A percentile compares a stretch with the other conserved stretches of the same genome.
These are phyloP conservation scores for Arizona elegans DNA, from an alignment of 2,113 vertebrate species.

Conservation along the genomic window DNA sequence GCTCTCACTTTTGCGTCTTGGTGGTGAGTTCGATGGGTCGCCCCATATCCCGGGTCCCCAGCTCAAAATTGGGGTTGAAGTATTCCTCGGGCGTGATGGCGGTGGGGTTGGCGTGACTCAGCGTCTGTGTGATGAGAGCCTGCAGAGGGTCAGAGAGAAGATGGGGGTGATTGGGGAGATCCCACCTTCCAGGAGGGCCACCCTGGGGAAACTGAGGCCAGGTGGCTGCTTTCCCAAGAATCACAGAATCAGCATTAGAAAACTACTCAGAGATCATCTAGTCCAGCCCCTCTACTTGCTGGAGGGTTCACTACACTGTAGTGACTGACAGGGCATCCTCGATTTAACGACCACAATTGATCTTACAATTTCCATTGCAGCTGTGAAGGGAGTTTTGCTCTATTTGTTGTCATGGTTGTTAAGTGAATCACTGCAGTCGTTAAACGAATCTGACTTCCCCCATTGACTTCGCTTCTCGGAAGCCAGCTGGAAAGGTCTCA, in stretches of 20 bases:
- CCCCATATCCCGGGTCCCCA: conserved; percentile 88
- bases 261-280: not conserved
- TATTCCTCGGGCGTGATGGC: conserved; percentile 95
- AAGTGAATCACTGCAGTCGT: no score
- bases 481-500: no score
- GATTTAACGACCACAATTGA: no score
- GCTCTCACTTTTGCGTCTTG: conserved; percentile 94
- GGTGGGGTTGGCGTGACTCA: conserved; percentile 86
- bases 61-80: conserved; percentile 86
- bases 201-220: not conserved
- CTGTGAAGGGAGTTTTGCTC: no score
- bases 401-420: no score
- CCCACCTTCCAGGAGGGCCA: not conserved
- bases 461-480: no score
- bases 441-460: no score
- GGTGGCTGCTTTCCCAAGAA: not conserved
- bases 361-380: no score
- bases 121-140: conserved; percentile 91
- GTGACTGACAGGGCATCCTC: no score
- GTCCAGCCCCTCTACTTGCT: not conserved
- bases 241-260: not conserved
- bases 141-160: conserved; percentile 45
- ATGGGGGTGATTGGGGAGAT: accelerated
- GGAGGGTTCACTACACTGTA: no score
- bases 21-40: conserved; percentile 94